Percentiles rank a stretch among this genome's conserved stretches.
Evolutionary conservation across 2,888 invertebrate species (phyloP).

Genomic region (Ernsta delagoae): DNA sequence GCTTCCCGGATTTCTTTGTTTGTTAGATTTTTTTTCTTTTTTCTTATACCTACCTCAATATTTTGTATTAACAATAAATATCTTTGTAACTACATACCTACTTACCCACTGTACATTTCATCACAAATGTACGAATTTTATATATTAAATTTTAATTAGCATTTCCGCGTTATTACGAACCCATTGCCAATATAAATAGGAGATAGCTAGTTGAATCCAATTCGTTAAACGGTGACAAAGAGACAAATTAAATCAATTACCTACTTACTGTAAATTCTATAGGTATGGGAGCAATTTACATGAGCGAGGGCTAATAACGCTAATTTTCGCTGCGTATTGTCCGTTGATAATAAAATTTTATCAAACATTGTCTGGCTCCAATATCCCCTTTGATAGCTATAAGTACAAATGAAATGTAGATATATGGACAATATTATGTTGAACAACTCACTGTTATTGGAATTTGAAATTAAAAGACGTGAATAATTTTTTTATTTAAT

Average conservation of each 20-base stretch:
- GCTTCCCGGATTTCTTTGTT: conserved; percentile 13
- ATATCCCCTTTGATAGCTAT: conserved; percentile 52
- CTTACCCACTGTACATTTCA: neutral
- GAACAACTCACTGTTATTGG: too few species aligned
- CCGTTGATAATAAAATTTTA: conserved; percentile 67
- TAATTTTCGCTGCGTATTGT: conserved; percentile 69
- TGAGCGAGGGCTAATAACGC: conserved; percentile 65
- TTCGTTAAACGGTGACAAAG: conserved; percentile 60
- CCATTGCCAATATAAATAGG: conserved; percentile 12
- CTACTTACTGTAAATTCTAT: conserved; percentile 60
- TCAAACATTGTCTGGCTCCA: conserved; percentile 60
- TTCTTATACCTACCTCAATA: neutral
- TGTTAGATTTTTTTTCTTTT: neutral
- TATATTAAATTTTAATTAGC: neutral
- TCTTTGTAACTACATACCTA: too few species aligned
- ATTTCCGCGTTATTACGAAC: conserved; percentile 12
- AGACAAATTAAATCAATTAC: conserved; percentile 75
- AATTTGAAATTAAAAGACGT: too few species aligned
- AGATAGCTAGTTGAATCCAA: conserved; percentile 7
- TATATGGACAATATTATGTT: too few species aligned
- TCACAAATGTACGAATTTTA: neutral
- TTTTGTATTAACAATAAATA: too few species aligned
- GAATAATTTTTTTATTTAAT: too few species aligned
- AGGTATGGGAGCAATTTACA: conserved; percentile 53
- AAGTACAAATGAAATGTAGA: conserved; percentile 30